phyloP scores from a whole-genome alignment of 2,113 vertebrate species.

The Galbula dea region DNA sequence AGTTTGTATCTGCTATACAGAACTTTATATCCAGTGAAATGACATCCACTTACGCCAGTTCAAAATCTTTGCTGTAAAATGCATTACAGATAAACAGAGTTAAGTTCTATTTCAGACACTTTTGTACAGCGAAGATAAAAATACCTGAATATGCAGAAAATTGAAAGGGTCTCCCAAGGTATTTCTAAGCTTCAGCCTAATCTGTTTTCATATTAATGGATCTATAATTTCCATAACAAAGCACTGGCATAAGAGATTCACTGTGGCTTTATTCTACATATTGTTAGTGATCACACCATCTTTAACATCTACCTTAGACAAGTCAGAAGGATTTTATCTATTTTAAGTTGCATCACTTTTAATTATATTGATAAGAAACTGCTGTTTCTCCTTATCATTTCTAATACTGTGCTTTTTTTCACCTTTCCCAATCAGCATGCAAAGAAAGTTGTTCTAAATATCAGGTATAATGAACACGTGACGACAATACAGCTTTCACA shows the following conservation, averaged over 20 bases:
- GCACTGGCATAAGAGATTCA: neutral
- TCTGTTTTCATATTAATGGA: neutral
- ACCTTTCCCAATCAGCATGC: neutral
- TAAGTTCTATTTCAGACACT: neutral
- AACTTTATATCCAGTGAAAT: neutral
- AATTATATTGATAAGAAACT: neutral
- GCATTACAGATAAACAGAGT: neutral
- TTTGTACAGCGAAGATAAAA: neutral
- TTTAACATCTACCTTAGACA: neutral
- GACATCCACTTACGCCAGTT: neutral
- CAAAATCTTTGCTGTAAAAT: neutral
- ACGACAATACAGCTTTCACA: neutral
- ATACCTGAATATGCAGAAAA: neutral
- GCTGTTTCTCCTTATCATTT: neutral
- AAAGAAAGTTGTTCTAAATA: slow-evolving; percentile 1
- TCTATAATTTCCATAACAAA: neutral
- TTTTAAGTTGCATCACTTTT: neutral
- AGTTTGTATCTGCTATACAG: neutral
- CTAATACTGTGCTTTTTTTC: neutral
- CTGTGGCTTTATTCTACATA: neutral
- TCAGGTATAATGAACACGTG: neutral
- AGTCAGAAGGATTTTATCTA: neutral
- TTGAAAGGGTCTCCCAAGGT: neutral
- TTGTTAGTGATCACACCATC: neutral
- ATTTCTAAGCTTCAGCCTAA: neutral